Evolutionary conservation across 2,888 invertebrate genomes (phyloP), one percentile per base, ranked within the genome.

Genomic region (Nemapogon koenigi): DNA sequence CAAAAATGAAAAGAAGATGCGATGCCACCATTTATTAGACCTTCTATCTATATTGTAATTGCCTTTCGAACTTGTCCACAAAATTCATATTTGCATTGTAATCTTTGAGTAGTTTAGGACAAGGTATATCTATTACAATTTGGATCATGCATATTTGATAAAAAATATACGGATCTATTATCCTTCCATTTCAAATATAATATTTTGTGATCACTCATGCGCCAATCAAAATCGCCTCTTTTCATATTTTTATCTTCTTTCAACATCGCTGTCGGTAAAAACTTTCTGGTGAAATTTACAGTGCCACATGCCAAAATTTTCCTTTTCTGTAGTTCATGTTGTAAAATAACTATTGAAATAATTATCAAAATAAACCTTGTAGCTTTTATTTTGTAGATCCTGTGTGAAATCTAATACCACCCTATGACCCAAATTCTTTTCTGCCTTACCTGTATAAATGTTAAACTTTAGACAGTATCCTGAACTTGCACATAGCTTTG

Each of bases 21-120:
- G 6, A 22, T 22, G 22, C 22, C 22, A 22, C 22, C 46, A 46
- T 15, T 47, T 46, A 2, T 45, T 16, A 10, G 43, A 45, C 26
- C 44, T 47, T 18, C 44, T 31, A 28, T 48, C 46, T 22, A 46
- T 30, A n/a, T n/a, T n/a, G n/a, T n/a, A n/a, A 30, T 25, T 46
- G n/a, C 43, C 38, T 39, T 46, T 46, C 46, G 18, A 43, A 48
- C 41, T 46, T 46, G 18, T 46, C 48, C 2, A 48, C 45, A 33
- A 38, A 46, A 31, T 47, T 45, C 42, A 46, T 47, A 19, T 38
- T 33, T 1, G n/a, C 38, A 26, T 46, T 47, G 32, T 47, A 45
- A 8, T 43, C 38, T 28, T 29, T 46, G 13, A 47, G 26, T 10
- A 44, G 44, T 27, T 35, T 26, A 14, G 46, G 46, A 43, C 46